These are phyloP conservation scores for Eristalis pertinax DNA, from an alignment of 2,888 invertebrate species.

Conservation along the genomic window DNA sequence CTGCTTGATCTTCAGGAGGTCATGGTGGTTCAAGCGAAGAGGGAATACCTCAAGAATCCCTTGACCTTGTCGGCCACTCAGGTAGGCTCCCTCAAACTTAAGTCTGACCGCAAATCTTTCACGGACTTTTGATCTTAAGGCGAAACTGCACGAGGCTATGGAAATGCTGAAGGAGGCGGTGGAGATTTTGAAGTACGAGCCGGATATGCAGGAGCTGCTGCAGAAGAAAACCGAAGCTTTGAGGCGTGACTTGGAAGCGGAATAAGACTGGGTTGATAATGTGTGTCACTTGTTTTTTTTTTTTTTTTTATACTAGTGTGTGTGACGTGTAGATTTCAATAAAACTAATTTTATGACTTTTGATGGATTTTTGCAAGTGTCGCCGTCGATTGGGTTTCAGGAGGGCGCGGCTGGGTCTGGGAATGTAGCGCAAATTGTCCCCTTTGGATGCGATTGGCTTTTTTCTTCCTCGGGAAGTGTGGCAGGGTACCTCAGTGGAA, in stretches of 20 bases:
- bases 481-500: no score
- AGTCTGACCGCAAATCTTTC: not conserved
- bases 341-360: not conserved
- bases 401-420: no score
- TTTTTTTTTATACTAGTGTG: not conserved
- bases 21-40: conserved; percentile 84
- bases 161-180: conserved; percentile 84
- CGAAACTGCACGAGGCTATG: conserved; percentile 83
- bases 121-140: conserved; percentile 79
- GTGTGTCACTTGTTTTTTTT: not conserved
- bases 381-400: no score
- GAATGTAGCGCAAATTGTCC: no score
- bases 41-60: conserved; percentile 82
- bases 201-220: conserved; percentile 83
- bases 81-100: conserved; percentile 78
- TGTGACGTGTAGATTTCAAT: not conserved
- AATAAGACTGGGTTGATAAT: conserved; percentile 52
- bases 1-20: conserved; percentile 86
- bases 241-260: conserved; percentile 76
- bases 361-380: not conserved
- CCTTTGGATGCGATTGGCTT: no score
- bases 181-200: conserved; percentile 84
- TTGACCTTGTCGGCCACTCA: conserved; percentile 83
- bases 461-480: no score
- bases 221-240: conserved; percentile 82